Percentiles rank a stretch among this genome's conserved stretches.
phyloP scores from a whole-genome alignment of 2,797 vertebrate species.

The Falco concolor region DNA sequence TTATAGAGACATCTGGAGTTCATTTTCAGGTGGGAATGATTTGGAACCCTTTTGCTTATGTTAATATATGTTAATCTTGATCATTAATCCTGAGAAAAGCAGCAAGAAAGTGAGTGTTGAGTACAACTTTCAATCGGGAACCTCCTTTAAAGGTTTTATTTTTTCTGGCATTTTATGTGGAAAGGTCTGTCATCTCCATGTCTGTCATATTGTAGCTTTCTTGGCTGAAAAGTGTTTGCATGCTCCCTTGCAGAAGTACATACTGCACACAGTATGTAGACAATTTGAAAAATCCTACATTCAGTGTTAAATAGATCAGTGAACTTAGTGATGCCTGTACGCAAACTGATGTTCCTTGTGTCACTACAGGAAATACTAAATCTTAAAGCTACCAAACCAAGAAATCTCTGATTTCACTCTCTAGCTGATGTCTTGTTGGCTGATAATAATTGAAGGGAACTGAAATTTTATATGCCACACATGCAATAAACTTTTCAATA shows the following conservation, averaged over 20 bases:
- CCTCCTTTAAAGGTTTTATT: background rate
- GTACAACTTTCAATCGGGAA: background rate
- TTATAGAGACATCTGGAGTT: slow-evolving; percentile 94
- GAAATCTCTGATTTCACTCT: background rate
- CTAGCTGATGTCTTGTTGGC: background rate
- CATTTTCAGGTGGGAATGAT: slow-evolving; percentile 90
- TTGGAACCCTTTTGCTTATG: background rate
- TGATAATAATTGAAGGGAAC: background rate
- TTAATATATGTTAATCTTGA: background rate
- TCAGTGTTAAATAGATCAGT: background rate
- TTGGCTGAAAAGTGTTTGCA: background rate
- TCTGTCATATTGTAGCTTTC: background rate
- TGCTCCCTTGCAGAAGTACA: too few species aligned
- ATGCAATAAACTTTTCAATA: slow-evolving; percentile 23
- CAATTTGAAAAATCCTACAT: background rate
- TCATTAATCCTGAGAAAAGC: background rate
- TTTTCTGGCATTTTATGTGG: background rate
- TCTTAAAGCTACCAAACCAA: background rate
- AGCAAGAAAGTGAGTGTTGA: background rate
- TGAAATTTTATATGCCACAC: background rate
- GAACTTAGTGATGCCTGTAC: background rate
- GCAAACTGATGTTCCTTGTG: background rate
- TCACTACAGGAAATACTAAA: background rate
- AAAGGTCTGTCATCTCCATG: background rate
- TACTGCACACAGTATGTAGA: too few species aligned